phyloP scores from a whole-genome alignment of 2,797 vertebrate species.

The Hemibagrus guttatus region DNA sequence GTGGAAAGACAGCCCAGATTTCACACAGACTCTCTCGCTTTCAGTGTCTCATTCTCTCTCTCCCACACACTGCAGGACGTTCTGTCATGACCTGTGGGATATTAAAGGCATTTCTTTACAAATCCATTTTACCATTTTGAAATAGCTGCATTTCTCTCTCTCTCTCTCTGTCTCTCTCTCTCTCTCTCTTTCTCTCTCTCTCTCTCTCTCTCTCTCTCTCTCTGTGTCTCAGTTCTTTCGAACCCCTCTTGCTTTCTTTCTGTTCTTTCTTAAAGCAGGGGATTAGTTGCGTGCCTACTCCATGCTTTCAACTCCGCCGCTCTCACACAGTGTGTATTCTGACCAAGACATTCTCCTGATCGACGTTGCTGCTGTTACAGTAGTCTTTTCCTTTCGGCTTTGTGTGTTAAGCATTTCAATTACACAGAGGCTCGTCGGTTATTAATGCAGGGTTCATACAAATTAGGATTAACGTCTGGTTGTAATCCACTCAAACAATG shows the following conservation, averaged over 20 bases:
- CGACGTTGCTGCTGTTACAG: neutral
- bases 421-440: slow-evolving; percentile 4
- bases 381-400: slow-evolving; percentile 13
- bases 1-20: slow-evolving; percentile 33
- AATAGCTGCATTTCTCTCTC: neutral
- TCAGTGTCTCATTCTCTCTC: slow-evolving; percentile 61
- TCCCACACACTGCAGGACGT: slow-evolving; percentile 36
- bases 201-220: neutral
- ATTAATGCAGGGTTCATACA: slow-evolving; percentile 14
- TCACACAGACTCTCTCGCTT: slow-evolving; percentile 54
- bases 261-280: slow-evolving; percentile 15
- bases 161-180: neutral
- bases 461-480: slow-evolving; percentile 18
- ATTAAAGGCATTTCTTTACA: slow-evolving; percentile 38
- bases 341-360: neutral
- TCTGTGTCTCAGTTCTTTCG: neutral
- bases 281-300: neutral
- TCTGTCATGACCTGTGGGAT: slow-evolving; percentile 33
- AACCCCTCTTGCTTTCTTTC: slow-evolving; percentile 6
- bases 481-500: slow-evolving; percentile 15
- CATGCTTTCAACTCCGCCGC: neutral
- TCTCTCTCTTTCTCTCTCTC: no score
- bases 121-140: slow-evolving; percentile 33
- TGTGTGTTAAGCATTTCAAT: neutral
- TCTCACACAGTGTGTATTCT: neutral